Conservation (phyloP, 53 echinoderm and acorn worm species). For the Crossaster papposus region DNA sequence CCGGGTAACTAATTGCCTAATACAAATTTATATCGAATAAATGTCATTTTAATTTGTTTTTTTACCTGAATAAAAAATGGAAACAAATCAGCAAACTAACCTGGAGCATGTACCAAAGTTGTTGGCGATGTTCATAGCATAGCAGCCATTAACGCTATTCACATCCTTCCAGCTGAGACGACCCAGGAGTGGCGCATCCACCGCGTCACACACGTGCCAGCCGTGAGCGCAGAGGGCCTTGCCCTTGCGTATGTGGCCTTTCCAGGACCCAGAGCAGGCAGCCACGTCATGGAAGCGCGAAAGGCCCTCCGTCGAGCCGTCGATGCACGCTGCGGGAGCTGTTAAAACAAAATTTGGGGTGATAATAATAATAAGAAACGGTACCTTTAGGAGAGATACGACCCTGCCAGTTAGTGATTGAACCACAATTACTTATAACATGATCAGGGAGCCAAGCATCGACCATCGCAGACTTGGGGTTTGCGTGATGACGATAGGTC, state of each 20-base stretch:
- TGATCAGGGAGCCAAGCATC: too few relatives aligned
- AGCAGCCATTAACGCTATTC: slow-evolving; percentile 90
- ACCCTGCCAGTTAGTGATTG: too few relatives aligned
- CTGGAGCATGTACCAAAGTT: slow-evolving; percentile 88
- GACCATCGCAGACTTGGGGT: too few relatives aligned
- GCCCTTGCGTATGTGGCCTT: slow-evolving; percentile 88
- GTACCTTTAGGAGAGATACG: too few relatives aligned
- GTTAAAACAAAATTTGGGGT: not conserved
- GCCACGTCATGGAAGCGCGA: slow-evolving; percentile 77
- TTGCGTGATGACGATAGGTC: too few relatives aligned
- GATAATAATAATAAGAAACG: not conserved
- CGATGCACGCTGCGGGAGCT: slow-evolving; percentile 82
- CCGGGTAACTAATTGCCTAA: too few relatives aligned
- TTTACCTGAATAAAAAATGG: not conserved
- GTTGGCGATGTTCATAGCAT: slow-evolving; percentile 89
- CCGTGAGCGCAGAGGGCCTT: slow-evolving; percentile 88
- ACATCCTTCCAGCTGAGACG: slow-evolving; percentile 84
- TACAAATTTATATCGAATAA: too few relatives aligned
- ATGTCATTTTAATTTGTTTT: too few relatives aligned
- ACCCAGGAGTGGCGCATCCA: slow-evolving; percentile 71
- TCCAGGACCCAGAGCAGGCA: slow-evolving; percentile 89
- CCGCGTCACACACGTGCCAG: slow-evolving; percentile 92
- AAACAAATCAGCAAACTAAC: slow-evolving; percentile 56
- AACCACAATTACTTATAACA: too few relatives aligned
- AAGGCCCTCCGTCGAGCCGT: slow-evolving; percentile 87